Evolutionary conservation across 2,113 vertebrate genomes (phyloP).

Genomic region (Leptobrachium leishanense): DNA sequence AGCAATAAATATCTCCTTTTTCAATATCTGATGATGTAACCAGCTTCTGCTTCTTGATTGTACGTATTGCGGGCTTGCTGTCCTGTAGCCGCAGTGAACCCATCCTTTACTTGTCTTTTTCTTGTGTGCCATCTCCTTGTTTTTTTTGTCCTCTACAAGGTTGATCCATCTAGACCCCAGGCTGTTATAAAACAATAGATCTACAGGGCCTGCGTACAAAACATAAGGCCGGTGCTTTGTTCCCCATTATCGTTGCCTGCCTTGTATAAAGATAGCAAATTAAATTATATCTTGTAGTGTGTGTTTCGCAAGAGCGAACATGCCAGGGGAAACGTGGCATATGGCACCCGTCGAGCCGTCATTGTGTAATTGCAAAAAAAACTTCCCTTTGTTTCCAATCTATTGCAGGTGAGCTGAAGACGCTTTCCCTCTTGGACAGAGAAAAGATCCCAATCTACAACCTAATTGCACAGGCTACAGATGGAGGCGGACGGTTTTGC

Average conservation of each 20-base stretch:
- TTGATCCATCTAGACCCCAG: no score
- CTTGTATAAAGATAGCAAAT: conserved; percentile 13
- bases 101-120: no score
- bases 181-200: conserved; percentile 3
- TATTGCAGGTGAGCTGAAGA: conserved; percentile 86
- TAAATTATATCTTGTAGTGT: conserved; percentile 2
- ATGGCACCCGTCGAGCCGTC: conserved; percentile 12
- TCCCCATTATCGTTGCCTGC: conserved; percentile 24
- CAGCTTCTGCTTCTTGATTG: no score
- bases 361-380: conserved; percentile 15
- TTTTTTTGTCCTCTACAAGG: no score
- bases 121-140: no score
- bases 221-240: background rate
- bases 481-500: conserved; percentile 89
- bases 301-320: background rate
- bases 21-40: no score
- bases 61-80: no score
- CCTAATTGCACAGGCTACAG: conserved; percentile 82
- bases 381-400: conserved; percentile 45
- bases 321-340: background rate
- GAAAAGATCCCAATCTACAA: conserved; percentile 80
- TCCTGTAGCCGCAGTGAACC: no score
- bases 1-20: no score
- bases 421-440: conserved; percentile 78
- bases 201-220: conserved; percentile 32